phyloP scores from a whole-genome alignment of 2,113 vertebrate genomes.

The Labeo rohita region DNA sequence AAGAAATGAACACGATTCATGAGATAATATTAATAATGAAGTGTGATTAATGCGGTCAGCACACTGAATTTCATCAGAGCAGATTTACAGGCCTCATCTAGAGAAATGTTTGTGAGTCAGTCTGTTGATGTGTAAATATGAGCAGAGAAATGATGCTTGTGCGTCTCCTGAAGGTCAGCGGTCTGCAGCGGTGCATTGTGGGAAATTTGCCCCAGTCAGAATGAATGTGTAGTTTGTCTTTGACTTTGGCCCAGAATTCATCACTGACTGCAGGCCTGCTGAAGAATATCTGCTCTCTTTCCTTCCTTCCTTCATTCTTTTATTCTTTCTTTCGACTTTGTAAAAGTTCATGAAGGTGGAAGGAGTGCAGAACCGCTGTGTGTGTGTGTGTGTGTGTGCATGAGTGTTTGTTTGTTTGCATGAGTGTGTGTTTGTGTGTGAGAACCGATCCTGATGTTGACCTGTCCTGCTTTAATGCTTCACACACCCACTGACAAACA shows the following conservation, averaged over 20 bases:
- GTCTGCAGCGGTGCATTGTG: slow-evolving; percentile 70
- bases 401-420: neutral
- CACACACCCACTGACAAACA: no score
- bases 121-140: slow-evolving; percentile 65
- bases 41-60: neutral
- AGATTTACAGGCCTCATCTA: neutral
- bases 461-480: no score
- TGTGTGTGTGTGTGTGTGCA: slow-evolving; percentile 48
- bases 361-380: neutral
- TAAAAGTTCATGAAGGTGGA: neutral
- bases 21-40: neutral
- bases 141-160: slow-evolving; percentile 71
- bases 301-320: slow-evolving; percentile 15
- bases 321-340: neutral
- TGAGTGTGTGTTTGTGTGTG: neutral
- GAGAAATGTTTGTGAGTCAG: neutral
- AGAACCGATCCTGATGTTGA: no score
- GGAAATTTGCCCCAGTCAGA: slow-evolving; percentile 68
- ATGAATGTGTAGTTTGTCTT: slow-evolving; percentile 70
- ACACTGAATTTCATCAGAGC: neutral
- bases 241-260: slow-evolving; percentile 75
- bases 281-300: neutral
- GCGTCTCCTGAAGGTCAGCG: slow-evolving; percentile 75
- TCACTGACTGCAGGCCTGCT: slow-evolving; percentile 17
- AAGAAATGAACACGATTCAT: neutral